Evolutionary conservation across 2,888 invertebrate genomes (phyloP).

Genomic region (Standfussiana lucernea): DNA sequence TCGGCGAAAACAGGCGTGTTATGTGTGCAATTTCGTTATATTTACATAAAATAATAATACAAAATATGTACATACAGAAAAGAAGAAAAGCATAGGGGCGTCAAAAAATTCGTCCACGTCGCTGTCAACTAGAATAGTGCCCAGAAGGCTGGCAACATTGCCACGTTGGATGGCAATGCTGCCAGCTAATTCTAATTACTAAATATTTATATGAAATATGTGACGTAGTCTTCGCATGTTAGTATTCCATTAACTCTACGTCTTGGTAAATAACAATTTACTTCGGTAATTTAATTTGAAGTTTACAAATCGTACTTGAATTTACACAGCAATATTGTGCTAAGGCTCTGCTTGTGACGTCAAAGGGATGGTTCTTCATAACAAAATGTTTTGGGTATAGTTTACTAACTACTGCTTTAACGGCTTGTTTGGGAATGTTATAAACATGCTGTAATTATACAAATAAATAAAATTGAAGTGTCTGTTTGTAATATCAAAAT

Average conservation of each 20-base stretch:
- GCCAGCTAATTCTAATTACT: too few species aligned
- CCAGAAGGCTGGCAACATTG: too few species aligned
- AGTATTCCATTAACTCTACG: constrained; percentile 21
- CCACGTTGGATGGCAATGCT: too few species aligned
- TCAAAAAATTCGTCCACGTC: too few species aligned
- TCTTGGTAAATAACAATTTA: not conserved
- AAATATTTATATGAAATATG: not conserved
- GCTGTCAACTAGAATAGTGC: too few species aligned
- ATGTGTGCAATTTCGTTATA: too few species aligned
- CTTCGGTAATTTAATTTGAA: constrained; percentile 32
- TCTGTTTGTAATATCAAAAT: too few species aligned
- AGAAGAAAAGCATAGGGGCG: too few species aligned
- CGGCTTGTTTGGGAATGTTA: not conserved
- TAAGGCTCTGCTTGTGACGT: constrained; percentile 20
- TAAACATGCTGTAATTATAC: not conserved
- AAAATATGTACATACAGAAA: too few species aligned
- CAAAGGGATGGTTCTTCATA: not conserved
- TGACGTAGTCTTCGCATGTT: not conserved
- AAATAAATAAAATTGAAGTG: not conserved
- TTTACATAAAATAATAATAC: too few species aligned
- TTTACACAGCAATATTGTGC: constrained; percentile 7
- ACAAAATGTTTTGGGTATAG: not conserved
- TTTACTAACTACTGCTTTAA: not conserved
- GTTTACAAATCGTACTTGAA: constrained; percentile 17
- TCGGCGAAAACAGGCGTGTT: not conserved